A percentile compares a stretch with the other conserved stretches of the same genome.
phyloP scores from a whole-genome alignment of 30 jellyfish, hydroid and myxozoan species.

The Aurelia sp. region DNA sequence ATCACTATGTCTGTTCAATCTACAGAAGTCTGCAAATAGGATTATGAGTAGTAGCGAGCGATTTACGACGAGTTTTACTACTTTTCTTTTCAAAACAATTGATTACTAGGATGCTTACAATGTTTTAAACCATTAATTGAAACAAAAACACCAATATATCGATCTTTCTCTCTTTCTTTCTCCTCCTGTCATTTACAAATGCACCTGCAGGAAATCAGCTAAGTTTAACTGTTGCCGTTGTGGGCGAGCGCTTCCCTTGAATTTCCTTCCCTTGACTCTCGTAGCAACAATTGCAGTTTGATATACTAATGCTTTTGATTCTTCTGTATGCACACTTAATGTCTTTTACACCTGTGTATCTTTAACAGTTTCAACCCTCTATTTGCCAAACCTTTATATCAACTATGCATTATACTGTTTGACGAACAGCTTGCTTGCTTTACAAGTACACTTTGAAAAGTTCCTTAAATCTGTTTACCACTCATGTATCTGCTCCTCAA shows the following conservation, averaged over 20 bases:
- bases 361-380: too few relatives aligned
- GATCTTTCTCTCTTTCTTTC: constrained; percentile 12
- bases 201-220: constrained; percentile 40
- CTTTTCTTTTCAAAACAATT: constrained; percentile 35
- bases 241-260: neutral
- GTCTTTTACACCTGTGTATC: too few relatives aligned
- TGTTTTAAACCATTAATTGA: constrained; percentile 10
- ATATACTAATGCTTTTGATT: too few relatives aligned
- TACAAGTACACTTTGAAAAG: neutral
- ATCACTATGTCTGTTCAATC: constrained; percentile 59
- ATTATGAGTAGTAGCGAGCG: constrained; percentile 34
- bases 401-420: neutral
- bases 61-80: constrained; percentile 41
- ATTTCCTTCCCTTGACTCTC: too few relatives aligned
- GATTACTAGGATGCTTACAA: constrained; percentile 7
- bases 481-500: too few relatives aligned
- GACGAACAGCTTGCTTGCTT: neutral
- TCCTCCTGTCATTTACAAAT: neutral
- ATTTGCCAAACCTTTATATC: too few relatives aligned
- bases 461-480: neutral
- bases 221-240: neutral
- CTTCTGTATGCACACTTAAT: too few relatives aligned
- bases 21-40: constrained; percentile 55
- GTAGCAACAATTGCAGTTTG: too few relatives aligned
- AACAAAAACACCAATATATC: constrained; percentile 4